Evolutionary conservation across 2,888 invertebrate species (phyloP).

Genomic region (Amiota mariae): DNA sequence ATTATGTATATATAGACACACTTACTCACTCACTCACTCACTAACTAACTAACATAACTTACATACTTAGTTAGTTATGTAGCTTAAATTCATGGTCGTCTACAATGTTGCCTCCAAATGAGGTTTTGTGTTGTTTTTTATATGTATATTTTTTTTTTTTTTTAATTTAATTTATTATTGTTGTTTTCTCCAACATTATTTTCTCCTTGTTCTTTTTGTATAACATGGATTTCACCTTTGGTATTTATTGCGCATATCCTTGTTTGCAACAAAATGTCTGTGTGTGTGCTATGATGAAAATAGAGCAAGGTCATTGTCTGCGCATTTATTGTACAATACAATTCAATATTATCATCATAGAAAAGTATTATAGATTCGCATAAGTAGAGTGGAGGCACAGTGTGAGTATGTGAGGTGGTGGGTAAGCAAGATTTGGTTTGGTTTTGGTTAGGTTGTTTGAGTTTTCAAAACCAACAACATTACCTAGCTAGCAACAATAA

Average conservation of each 20-base stretch:
- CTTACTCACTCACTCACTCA: too few species aligned
- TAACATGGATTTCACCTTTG: not conserved
- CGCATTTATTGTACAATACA: not conserved
- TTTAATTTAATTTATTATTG: too few species aligned
- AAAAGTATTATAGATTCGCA: too few species aligned
- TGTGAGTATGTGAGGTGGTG: too few species aligned
- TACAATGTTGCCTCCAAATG: not conserved
- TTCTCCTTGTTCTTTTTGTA: not conserved
- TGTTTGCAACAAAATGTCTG: not conserved
- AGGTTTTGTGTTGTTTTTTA: too few species aligned
- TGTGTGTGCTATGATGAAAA: constrained; percentile 38
- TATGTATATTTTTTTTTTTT: too few species aligned
- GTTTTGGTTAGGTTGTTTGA: not conserved
- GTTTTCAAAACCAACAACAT: not conserved
- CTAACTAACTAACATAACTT: too few species aligned
- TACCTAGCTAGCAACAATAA: not conserved
- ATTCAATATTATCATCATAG: not conserved
- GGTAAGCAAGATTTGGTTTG: too few species aligned
- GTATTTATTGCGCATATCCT: constrained; percentile 27
- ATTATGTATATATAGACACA: not conserved
- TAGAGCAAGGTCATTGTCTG: constrained; percentile 54
- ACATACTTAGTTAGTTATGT: not conserved
- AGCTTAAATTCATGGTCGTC: constrained; percentile 3
- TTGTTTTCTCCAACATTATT: too few species aligned
- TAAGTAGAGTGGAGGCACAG: too few species aligned